phyloP scores from a whole-genome alignment of 2,113 vertebrate genomes.

The Rhodinocichla rosea region DNA sequence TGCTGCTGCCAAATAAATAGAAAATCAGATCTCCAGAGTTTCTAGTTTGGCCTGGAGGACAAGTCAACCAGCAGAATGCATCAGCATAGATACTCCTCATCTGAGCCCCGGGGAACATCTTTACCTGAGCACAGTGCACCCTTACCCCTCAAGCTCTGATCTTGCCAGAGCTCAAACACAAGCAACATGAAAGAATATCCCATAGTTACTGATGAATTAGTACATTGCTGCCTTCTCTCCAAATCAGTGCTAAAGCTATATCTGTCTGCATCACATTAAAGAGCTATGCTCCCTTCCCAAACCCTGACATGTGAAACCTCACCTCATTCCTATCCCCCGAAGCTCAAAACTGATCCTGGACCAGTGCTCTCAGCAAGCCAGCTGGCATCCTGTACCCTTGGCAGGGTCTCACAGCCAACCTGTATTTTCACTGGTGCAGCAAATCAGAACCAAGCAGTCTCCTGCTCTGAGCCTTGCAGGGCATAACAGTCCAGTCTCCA shows the following conservation, averaged over 20 bases:
- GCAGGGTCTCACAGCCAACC: neutral
- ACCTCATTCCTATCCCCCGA: neutral
- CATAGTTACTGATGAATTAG: neutral
- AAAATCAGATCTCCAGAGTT: neutral
- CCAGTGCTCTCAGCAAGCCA: neutral
- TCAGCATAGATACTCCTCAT: neutral
- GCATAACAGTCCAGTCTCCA: neutral
- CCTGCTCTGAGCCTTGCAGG: neutral
- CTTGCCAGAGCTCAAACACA: neutral
- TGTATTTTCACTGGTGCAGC: neutral
- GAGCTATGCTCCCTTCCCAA: neutral
- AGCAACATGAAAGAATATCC: conserved; percentile 9
- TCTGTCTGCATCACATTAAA: conserved; percentile 3
- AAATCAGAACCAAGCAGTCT: neutral
- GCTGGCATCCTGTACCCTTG: neutral
- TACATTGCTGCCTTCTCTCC: neutral
- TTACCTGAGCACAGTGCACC: neutral
- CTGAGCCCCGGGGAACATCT: neutral
- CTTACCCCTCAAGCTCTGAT: neutral
- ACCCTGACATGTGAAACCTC: neutral
- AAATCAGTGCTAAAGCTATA: neutral
- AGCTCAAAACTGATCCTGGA: neutral
- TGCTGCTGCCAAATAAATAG: neutral
- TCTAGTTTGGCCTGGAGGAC: neutral
- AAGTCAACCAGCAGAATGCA: conserved; percentile 12